These are phyloP conservation scores for Centruroides vittatus DNA, from an alignment of 1,140 invertebrate genomes.

Conservation along the genomic window DNA sequence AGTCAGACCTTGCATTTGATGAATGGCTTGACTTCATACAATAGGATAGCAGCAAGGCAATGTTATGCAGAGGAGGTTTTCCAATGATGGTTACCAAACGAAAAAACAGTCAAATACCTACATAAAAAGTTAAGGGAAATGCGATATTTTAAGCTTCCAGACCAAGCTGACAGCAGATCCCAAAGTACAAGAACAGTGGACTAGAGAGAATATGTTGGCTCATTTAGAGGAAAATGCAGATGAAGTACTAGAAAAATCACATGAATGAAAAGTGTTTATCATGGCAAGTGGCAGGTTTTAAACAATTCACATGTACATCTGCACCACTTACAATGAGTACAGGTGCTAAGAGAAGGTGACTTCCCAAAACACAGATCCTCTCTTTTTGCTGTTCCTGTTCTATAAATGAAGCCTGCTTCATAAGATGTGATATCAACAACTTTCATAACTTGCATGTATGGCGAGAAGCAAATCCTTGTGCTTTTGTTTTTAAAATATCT, in stretches of 20 bases:
- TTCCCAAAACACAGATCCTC: not conserved
- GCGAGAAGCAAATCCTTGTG: not conserved
- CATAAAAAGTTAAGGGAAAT: not conserved
- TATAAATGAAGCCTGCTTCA: not conserved
- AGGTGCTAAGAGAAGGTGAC: too few relatives aligned
- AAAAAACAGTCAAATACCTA: not conserved
- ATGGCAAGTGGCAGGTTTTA: too few relatives aligned
- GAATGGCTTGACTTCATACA: too few relatives aligned
- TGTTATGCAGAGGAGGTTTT: too few relatives aligned
- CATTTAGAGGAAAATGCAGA: not conserved
- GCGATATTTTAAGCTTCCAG: too few relatives aligned
- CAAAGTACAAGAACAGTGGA: not conserved
- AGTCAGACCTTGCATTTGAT: too few relatives aligned
- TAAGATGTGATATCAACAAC: not conserved
- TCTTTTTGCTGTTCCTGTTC: not conserved
- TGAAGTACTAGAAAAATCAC: too few relatives aligned
- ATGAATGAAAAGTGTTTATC: too few relatives aligned
- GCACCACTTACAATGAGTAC: too few relatives aligned
- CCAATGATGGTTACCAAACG: slow-evolving; percentile 3
- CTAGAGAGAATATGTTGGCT: not conserved
- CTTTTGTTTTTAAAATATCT: not conserved
- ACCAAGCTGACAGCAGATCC: not conserved
- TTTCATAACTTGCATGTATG: not conserved
- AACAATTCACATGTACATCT: too few relatives aligned
- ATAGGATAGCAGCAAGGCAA: too few relatives aligned